Conservation (phyloP, 30 jellyfish, hydroid and myxozoan genomes). For the Turritopsis dohrnii region DNA sequence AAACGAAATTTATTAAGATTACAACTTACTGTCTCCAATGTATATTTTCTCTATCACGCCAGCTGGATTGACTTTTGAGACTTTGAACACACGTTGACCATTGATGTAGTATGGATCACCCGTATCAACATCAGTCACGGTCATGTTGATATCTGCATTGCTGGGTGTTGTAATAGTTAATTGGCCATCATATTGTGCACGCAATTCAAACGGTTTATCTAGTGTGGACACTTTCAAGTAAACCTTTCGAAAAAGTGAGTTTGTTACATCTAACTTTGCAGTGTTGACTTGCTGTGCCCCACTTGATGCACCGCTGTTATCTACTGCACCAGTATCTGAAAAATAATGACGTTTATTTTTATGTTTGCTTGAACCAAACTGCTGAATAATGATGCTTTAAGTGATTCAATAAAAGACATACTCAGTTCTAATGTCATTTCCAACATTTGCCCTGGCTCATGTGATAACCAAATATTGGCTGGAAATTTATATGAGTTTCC, state of each 20-base stretch:
- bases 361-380: no score
- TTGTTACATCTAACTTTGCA: slow-evolving; percentile 67
- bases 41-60: slow-evolving; percentile 67
- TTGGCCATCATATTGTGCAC: slow-evolving; percentile 63
- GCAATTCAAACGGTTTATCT: slow-evolving; percentile 59
- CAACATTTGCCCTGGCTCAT: slow-evolving; percentile 81
- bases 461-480: slow-evolving; percentile 88
- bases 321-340: slow-evolving; percentile 83
- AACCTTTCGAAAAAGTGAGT: slow-evolving; percentile 61
- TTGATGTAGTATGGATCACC: slow-evolving; percentile 69
- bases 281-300: slow-evolving; percentile 93
- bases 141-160: slow-evolving; percentile 47
- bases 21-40: slow-evolving; percentile 80
- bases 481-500: slow-evolving; percentile 77
- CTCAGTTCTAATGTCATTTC: slow-evolving; percentile 41
- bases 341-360: background rate
- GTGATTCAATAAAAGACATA: background rate
- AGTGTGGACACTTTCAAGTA: slow-evolving; percentile 69
- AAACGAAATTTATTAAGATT: background rate
- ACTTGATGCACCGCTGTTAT: slow-evolving; percentile 70
- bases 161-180: slow-evolving; percentile 84
- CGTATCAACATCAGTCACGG: slow-evolving; percentile 87
- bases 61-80: slow-evolving; percentile 47
- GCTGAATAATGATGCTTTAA: no score
- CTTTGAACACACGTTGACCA: slow-evolving; percentile 56